These are phyloP conservation scores for Callionymus lyra DNA, from an alignment of 2,113 vertebrate species.

Conservation along the genomic window DNA sequence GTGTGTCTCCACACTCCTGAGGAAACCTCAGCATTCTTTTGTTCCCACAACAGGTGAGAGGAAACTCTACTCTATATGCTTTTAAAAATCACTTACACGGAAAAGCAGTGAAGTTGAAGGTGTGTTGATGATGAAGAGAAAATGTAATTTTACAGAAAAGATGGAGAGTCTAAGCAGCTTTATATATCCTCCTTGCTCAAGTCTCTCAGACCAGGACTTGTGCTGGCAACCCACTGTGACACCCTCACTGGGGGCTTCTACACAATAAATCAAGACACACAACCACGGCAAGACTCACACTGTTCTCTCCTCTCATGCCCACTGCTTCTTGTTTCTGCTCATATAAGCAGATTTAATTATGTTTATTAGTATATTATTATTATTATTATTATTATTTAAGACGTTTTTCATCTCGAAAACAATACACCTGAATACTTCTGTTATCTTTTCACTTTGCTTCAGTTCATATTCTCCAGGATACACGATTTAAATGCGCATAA, in stretches of 20 bases:
- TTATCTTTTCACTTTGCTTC: constrained; percentile 43
- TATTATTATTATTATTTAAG: too few relatives aligned
- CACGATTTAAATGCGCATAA: too few relatives aligned
- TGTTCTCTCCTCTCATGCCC: too few relatives aligned
- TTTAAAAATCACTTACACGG: neutral
- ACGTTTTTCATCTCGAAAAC: too few relatives aligned
- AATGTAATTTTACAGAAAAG: constrained; percentile 10
- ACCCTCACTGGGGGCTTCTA: constrained; percentile 32
- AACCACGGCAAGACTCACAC: constrained; percentile 8
- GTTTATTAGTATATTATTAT: too few relatives aligned
- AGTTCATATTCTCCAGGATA: too few relatives aligned
- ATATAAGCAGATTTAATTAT: constrained; percentile 47
- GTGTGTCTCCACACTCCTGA: neutral
- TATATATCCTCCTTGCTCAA: constrained; percentile 47
- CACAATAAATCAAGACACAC: constrained; percentile 7
- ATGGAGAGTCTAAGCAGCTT: constrained; percentile 29
- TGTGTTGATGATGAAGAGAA: neutral
- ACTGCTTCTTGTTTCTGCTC: constrained; percentile 28
- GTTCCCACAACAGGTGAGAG: neutral
- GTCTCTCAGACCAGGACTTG: constrained; percentile 33
- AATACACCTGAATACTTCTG: too few relatives aligned
- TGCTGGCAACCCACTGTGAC: constrained; percentile 41
- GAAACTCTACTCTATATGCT: constrained; percentile 1
- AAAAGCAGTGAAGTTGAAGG: constrained; percentile 1
- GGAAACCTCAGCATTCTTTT: neutral